Base-by-base conservation (phyloP, 2,797 vertebrate species). In the Malacoctenus gilli region DNA sequence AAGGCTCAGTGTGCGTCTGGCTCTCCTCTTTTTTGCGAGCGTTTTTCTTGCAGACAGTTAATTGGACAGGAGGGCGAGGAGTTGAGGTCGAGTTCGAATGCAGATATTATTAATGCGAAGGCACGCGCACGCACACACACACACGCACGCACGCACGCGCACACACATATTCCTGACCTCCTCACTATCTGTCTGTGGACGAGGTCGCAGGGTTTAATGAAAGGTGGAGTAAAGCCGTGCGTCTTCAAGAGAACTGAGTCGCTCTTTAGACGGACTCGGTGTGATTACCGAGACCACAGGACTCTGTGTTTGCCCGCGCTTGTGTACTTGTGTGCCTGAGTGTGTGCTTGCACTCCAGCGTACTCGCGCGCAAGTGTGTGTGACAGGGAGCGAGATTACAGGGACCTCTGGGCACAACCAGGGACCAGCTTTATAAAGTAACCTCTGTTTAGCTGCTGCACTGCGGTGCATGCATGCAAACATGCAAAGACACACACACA, bases 381-480 rank as follows among this genome's bases (percentile, higher is more conserved):
- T 51, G 75, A 80, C 79, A 76, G 52, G 34, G 68, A 70, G 84
- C 48, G 60, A 79, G 87, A 89, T 89, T 90, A 90, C 81, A 85
- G 80, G 86, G 89, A 87, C 86, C 85, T 86, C 80, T 81, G 82
- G 76, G 85, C 85, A 83, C 84, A 88, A 64, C 59, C 87, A 82
- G 83, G 79, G 82, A 85, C 83, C 84, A 75, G 78, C 69, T 86
- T 90, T 91, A 91, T 89, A 89, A 92, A 90, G 89, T 86, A 89
- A 89, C 87, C 86, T 85, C 85, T 92, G 89, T 91, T 90, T 90
- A 89, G 87, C 72, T 69, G 66, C 74, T 84, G 83, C 78, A 68
- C 82, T 82, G 80, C 41, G 72, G 84, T 81, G 75, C 75, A 64
- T 65, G 66, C 73, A 67, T 76, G 49, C 73, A 77, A 46, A 51